phyloP scores from a whole-genome alignment of 2,797 vertebrate species.

The Cuculus canorus region DNA sequence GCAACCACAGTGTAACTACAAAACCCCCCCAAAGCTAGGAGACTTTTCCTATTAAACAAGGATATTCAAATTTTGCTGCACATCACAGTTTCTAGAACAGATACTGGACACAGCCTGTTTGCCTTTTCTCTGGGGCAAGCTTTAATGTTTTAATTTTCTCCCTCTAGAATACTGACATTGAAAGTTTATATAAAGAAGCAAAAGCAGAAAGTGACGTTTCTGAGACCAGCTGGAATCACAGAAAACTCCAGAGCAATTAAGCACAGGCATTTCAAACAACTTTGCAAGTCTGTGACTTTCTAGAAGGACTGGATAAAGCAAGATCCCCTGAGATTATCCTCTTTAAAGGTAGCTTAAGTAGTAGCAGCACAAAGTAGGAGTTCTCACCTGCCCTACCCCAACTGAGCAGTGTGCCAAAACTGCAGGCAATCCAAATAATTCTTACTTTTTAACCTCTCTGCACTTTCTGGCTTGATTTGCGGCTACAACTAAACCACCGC shows the following conservation, averaged over 20 bases:
- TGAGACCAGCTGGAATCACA: background rate
- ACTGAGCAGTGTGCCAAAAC: rapidly evolving
- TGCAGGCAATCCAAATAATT: background rate
- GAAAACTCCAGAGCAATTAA: background rate
- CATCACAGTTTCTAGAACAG: background rate
- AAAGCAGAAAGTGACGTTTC: background rate
- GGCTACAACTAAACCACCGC: background rate
- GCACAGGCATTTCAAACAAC: background rate
- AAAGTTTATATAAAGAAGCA: background rate
- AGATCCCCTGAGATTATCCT: background rate
- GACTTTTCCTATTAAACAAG: background rate
- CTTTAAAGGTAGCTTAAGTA: background rate
- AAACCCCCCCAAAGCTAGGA: background rate
- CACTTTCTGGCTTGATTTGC: background rate
- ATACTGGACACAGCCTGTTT: background rate
- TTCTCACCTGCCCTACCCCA: background rate
- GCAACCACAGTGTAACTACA: background rate
- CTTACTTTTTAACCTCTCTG: background rate
- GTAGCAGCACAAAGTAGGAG: background rate
- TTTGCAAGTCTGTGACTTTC: background rate
- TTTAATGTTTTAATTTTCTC: background rate
- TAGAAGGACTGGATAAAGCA: background rate
- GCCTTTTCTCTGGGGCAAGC: background rate
- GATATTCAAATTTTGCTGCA: background rate
- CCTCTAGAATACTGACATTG: background rate